phyloP scores from a whole-genome alignment of 2,797 vertebrate species.

The Kryptolebias ocellatus region DNA sequence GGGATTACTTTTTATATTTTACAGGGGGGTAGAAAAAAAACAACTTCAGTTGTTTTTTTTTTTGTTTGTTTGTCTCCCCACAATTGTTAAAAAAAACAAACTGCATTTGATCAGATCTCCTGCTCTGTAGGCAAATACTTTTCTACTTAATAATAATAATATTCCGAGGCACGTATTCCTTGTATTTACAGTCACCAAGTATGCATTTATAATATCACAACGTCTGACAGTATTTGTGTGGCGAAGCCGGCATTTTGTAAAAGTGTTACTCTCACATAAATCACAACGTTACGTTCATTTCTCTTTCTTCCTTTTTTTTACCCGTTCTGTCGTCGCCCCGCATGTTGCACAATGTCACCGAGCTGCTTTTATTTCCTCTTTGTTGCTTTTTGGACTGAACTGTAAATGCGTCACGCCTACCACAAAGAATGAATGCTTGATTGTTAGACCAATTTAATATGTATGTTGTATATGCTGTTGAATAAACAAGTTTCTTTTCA shows the following conservation, averaged over 20 bases:
- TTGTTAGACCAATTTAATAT: conserved; percentile 25
- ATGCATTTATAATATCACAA: not conserved
- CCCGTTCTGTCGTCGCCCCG: not conserved
- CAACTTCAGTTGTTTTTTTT: not conserved
- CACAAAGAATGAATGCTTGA: not conserved
- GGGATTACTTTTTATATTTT: conserved; percentile 1
- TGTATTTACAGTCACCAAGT: not conserved
- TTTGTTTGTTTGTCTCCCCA: not conserved
- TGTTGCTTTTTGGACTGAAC: conserved; percentile 9
- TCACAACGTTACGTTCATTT: not conserved
- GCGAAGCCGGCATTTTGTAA: not conserved
- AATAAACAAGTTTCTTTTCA: too few species aligned
- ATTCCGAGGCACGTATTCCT: not conserved
- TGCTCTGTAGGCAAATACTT: conserved; percentile 9
- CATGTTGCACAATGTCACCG: conserved; percentile 7
- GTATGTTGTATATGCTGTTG: too few species aligned
- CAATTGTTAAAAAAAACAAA: not conserved
- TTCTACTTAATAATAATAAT: not conserved
- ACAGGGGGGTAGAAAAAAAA: not conserved
- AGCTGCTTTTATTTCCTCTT: conserved; percentile 18
- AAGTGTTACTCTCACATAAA: not conserved
- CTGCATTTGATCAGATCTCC: not conserved
- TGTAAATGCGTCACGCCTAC: not conserved
- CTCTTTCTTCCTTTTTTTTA: conserved; percentile 2
- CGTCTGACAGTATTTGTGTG: not conserved